Base-by-base conservation (phyloP, 2,797 vertebrate genomes). In the Pangasius krempfi region DNA sequence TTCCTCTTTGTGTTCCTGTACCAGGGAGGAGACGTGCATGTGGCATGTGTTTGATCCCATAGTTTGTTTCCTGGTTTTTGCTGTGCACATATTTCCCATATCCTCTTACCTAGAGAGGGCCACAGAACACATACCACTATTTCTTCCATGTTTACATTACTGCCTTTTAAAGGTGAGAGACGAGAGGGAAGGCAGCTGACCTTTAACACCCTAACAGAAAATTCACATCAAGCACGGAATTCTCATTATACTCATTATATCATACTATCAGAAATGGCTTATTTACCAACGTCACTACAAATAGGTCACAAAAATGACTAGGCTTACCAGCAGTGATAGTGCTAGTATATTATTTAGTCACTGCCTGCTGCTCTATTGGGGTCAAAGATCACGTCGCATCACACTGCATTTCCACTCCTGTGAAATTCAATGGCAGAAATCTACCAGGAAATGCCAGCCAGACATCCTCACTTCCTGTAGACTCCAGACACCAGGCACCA, bases 71-170 rank as follows among this genome's bases (percentile, higher is more conserved):
- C 66, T 60, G 37, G 64, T 80, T 82, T 56, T 72, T 90, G 85
- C 85, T 87, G 64, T 84, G 37, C 5, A 0, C 60, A 84, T 75
- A 82, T 68, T 76, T 90, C 89, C 91, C 79, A 80, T 89, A 86
- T 88, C 81, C 84, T 85, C 40, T 68, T 80, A 87, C 60, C 68
- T 84, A 56, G 66, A 75, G 54, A 5, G 5, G 86, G 14, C 27
- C 75, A 89, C 86, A 85, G 60, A 66, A 27, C 22, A 66, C 58
- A 90, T 86, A 75, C 79, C 87, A 73, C 37, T 64, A 73, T 75
- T 90, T 91, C 85, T 64, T 86, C 27, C 76, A 76, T 85, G 33
- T 86, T 89, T 87, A 83, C 89, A 87, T 89, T 70, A 86, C 60
- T 80, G 80, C 85, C 68, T 83, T 47, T 73, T 73, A 50, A 62